Conservation (phyloP, 2,113 vertebrate species). For the Herpailurus yagouaroundi region DNA sequence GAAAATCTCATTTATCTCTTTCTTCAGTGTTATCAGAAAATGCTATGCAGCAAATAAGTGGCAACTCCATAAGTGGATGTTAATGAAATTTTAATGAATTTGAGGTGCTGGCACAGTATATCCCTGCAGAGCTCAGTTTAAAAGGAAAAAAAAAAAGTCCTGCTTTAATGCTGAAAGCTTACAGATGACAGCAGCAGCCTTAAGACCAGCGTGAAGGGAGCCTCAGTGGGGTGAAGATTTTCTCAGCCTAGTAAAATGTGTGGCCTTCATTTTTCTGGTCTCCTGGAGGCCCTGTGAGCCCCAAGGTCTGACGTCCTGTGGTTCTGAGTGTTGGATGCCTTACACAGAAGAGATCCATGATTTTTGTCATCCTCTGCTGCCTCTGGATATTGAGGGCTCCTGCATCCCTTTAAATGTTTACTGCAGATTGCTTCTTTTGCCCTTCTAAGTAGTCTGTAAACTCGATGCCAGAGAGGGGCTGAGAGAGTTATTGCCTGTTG, state of each 20-base stretch:
- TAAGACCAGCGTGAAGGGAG: background rate
- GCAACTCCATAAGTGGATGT: slow-evolving; percentile 59
- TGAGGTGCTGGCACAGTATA: slow-evolving; percentile 55
- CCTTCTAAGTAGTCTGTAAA: slow-evolving; percentile 63
- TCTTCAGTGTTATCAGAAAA: slow-evolving; percentile 58
- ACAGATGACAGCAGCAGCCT: background rate
- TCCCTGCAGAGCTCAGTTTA: slow-evolving; percentile 19
- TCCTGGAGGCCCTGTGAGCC: background rate
- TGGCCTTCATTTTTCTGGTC: background rate
- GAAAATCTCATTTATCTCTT: slow-evolving; percentile 60
- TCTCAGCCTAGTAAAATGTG: background rate
- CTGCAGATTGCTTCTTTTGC: slow-evolving; percentile 60
- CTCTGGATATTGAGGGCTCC: background rate
- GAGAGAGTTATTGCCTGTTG: slow-evolving; percentile 72
- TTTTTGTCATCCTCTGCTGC: background rate
- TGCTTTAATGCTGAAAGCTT: slow-evolving; percentile 23
- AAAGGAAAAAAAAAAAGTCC: background rate
- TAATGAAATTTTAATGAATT: slow-evolving; percentile 77
- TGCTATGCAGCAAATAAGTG: slow-evolving; percentile 64
- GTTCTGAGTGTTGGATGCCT: background rate
- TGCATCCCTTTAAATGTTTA: slow-evolving; percentile 54
- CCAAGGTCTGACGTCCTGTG: background rate
- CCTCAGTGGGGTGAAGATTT: background rate
- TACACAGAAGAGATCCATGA: background rate
- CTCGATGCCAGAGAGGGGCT: background rate